These are phyloP conservation scores for Endotricha flammealis DNA, from an alignment of 2,888 invertebrate species.

Conservation along the genomic window DNA sequence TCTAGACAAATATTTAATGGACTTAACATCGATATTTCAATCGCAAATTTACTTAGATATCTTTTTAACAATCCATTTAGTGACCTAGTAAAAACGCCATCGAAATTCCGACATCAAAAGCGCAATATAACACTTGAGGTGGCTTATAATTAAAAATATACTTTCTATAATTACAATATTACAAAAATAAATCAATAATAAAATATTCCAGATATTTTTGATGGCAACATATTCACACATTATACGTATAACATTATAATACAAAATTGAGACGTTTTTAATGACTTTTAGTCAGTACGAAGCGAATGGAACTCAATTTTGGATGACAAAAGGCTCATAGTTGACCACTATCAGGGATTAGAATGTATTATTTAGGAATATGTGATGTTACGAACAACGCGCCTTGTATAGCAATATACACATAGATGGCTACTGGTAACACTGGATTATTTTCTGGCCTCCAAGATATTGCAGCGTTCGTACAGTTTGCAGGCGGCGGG, in stretches of 20 bases:
- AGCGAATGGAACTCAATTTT: conserved; percentile 18
- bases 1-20: conserved; percentile 51
- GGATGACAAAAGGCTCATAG: conserved; percentile 9
- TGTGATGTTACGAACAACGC: too few species aligned
- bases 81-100: background rate
- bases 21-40: conserved; percentile 32
- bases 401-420: too few species aligned
- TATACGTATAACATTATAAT: conserved; percentile 29
- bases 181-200: conserved; percentile 60
- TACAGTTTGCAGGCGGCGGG: conserved; percentile 62
- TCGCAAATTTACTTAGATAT: background rate
- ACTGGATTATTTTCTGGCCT: too few species aligned
- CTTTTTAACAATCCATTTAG: background rate
- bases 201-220: conserved; percentile 51
- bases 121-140: conserved; percentile 70
- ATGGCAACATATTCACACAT: conserved; percentile 41
- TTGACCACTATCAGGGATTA: background rate
- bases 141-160: conserved; percentile 67
- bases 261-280: conserved; percentile 17
- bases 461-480: conserved; percentile 43
- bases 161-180: conserved; percentile 40
- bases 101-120: conserved; percentile 22
- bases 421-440: too few species aligned
- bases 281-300: conserved; percentile 14
- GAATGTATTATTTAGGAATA: background rate